phyloP scores from a whole-genome alignment of 2,113 vertebrate genomes.

The Vidua macroura region DNA sequence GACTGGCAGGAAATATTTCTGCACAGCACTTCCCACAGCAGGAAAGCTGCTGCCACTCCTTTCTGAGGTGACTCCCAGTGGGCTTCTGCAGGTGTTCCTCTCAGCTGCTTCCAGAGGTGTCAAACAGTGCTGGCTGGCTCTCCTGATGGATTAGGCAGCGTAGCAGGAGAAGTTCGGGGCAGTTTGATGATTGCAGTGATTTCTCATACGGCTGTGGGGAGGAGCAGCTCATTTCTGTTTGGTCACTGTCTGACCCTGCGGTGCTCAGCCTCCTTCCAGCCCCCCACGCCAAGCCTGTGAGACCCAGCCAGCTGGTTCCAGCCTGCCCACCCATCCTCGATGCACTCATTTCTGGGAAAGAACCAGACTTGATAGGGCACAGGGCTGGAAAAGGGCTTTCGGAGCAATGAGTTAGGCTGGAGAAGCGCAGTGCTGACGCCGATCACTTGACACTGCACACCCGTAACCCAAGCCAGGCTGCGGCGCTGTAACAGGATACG shows the following conservation, averaged over 20 bases:
- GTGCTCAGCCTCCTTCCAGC: neutral
- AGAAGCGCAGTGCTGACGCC: accelerated
- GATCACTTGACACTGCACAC: neutral
- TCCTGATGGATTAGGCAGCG: accelerated
- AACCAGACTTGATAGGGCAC: neutral
- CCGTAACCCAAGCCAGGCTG: conserved; percentile 45
- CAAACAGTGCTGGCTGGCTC: accelerated
- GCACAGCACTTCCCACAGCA: neutral
- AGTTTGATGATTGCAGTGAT: neutral
- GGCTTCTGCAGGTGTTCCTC: neutral
- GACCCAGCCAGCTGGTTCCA: neutral
- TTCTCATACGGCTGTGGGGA: neutral
- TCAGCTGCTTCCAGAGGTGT: neutral
- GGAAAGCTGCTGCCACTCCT: neutral
- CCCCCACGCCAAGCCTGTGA: neutral
- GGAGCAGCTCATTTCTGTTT: neutral
- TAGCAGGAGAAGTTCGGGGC: neutral
- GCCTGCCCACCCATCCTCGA: neutral
- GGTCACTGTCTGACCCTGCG: accelerated
- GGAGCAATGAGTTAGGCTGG: neutral
- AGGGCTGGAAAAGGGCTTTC: neutral
- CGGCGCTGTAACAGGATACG: neutral
- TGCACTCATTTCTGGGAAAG: neutral
- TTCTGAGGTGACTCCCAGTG: neutral
- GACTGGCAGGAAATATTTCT: neutral